phyloP scores from a whole-genome alignment of 2,113 vertebrate species.

The Ceyx cyanopectus region DNA sequence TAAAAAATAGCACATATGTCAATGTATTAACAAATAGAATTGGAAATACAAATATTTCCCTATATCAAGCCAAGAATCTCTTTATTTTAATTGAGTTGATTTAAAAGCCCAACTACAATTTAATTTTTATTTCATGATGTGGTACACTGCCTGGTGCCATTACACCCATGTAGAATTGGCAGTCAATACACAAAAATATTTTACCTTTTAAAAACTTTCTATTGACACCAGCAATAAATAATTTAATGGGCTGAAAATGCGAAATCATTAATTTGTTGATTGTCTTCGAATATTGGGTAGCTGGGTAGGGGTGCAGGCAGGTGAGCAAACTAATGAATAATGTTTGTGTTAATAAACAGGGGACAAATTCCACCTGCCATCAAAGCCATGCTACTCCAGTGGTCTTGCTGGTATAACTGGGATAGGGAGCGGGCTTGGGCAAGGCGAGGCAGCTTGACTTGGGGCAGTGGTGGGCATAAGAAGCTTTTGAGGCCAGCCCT shows the following conservation, averaged over 20 bases:
- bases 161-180: slow-evolving; percentile 74
- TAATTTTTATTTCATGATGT: slow-evolving; percentile 90
- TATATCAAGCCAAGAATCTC: slow-evolving; percentile 90
- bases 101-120: slow-evolving; percentile 89
- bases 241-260: slow-evolving; percentile 74
- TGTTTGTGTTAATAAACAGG: fast-evolving
- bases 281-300: slow-evolving; percentile 50
- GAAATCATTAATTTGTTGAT: slow-evolving; percentile 73
- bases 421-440: background rate
- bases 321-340: background rate
- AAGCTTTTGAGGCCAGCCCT: background rate
- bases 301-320: background rate
- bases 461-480: background rate
- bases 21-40: slow-evolving; percentile 92
- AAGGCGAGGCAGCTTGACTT: background rate
- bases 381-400: background rate
- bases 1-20: slow-evolving; percentile 91
- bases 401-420: background rate
- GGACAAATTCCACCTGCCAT: background rate
- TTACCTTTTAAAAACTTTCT: slow-evolving; percentile 83
- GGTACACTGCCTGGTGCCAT: slow-evolving; percentile 75
- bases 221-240: slow-evolving; percentile 79
- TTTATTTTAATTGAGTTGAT: slow-evolving; percentile 92
- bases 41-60: slow-evolving; percentile 91
- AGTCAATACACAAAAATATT: slow-evolving; percentile 78